Evolutionary conservation across 2,888 invertebrate species (phyloP).

Genomic region (Pyrrhosoma nymphula): DNA sequence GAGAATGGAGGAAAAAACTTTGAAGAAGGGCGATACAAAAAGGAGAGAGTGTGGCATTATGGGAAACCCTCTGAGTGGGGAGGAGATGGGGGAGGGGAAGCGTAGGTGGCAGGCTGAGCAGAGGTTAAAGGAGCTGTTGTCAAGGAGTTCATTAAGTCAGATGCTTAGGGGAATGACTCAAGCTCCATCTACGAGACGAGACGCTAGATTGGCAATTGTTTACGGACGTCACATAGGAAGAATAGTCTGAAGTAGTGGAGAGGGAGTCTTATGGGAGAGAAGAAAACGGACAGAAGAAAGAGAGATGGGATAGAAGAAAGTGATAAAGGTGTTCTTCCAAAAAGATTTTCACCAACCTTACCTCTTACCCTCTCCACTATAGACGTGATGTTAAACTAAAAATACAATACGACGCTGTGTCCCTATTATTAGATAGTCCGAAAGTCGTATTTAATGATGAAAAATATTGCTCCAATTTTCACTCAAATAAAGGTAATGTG

Average conservation of each 20-base stretch:
- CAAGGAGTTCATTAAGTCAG: conserved; percentile 64
- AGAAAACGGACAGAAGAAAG: neutral
- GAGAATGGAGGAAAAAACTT: neutral
- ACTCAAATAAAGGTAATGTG: too few relatives aligned
- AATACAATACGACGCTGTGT: too few relatives aligned
- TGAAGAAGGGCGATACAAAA: neutral
- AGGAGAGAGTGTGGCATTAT: neutral
- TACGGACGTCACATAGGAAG: conserved; percentile 24
- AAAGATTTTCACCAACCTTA: neutral
- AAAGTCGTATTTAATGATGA: too few relatives aligned
- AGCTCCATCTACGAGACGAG: conserved; percentile 34
- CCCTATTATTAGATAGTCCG: too few relatives aligned
- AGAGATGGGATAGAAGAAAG: neutral
- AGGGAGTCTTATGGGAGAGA: neutral
- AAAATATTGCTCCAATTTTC: too few relatives aligned
- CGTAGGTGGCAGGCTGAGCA: neutral
- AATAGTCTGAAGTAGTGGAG: neutral
- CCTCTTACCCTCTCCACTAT: neutral
- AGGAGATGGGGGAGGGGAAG: neutral
- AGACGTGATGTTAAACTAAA: too few relatives aligned
- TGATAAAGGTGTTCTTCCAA: neutral
- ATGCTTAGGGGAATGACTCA: conserved; percentile 23
- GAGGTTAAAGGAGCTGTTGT: conserved; percentile 52
- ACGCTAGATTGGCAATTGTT: conserved; percentile 49
- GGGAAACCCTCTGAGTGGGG: conserved; percentile 30